Percentiles rank a stretch among this genome's conserved stretches.
These are phyloP conservation scores for Rhineura floridana DNA, from an alignment of 2,113 vertebrate genomes.

Conservation along the genomic window DNA sequence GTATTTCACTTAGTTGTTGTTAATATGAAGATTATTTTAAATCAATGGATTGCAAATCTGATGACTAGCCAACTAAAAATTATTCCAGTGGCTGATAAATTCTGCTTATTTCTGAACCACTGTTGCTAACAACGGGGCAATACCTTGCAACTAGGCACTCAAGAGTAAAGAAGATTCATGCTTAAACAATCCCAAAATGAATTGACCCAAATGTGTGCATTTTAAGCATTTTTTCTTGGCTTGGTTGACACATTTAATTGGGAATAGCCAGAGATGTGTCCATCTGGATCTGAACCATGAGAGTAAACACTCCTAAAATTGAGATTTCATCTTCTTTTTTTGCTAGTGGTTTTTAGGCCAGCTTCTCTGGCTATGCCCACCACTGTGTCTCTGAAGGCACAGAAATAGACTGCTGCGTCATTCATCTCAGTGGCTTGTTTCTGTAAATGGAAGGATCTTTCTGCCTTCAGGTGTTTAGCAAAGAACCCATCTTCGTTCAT, in stretches of 20 bases:
- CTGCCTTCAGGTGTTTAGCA: background rate
- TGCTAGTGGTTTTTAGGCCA: slow-evolving; percentile 12
- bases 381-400: slow-evolving; percentile 40
- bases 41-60: too few relatives aligned
- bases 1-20: too few relatives aligned
- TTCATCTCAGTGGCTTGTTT: background rate
- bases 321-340: background rate
- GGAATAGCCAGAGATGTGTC: background rate
- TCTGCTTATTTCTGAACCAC: too few relatives aligned
- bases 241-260: background rate
- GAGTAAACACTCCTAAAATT: background rate
- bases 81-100: too few relatives aligned
- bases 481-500: background rate
- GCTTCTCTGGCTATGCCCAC: background rate
- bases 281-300: background rate
- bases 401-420: slow-evolving; percentile 46
- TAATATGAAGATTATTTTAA: too few relatives aligned
- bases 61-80: too few relatives aligned
- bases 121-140: too few relatives aligned
- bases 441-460: slow-evolving; percentile 13
- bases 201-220: background rate
- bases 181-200: too few relatives aligned
- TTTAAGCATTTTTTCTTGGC: background rate
- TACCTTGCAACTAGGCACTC: too few relatives aligned
- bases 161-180: too few relatives aligned